These are phyloP conservation scores for Scatophagus argus DNA, from an alignment of 2,113 vertebrate species.

Conservation along the genomic window DNA sequence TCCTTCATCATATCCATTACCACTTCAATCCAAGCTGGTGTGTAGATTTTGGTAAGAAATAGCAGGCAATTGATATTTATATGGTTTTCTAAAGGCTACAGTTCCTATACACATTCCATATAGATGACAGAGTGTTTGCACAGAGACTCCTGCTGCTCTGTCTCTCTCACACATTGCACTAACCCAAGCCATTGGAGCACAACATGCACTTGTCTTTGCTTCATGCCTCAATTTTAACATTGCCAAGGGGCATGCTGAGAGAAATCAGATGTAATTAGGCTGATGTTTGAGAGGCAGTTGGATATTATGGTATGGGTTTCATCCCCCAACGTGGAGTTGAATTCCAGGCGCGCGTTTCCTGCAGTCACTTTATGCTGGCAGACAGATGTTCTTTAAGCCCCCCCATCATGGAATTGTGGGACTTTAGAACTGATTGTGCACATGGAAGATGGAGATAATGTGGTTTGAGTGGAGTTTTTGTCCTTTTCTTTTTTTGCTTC, in stretches of 20 bases:
- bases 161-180: constrained; percentile 31
- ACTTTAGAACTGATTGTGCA: constrained; percentile 1
- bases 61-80: constrained; percentile 16
- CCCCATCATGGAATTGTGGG: constrained; percentile 21
- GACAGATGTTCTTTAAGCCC: constrained; percentile 67
- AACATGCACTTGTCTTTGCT: constrained; percentile 73
- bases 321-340: constrained; percentile 46
- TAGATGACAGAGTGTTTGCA: constrained; percentile 50
- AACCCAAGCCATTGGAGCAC: constrained; percentile 67
- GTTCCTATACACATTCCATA: constrained; percentile 55
- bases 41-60: constrained; percentile 13
- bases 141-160: constrained; percentile 31
- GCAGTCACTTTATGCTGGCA: constrained; percentile 56
- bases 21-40: constrained; percentile 31
- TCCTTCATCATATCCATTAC: constrained; percentile 14
- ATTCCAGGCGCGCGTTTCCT: constrained; percentile 44
- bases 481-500: not conserved
- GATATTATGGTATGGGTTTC: constrained; percentile 64
- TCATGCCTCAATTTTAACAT: constrained; percentile 60
- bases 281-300: constrained; percentile 67
- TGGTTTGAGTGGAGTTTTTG: not conserved
- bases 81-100: constrained; percentile 44
- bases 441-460: not conserved
- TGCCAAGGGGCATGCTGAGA: constrained; percentile 61
- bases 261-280: constrained; percentile 77